Evolutionary conservation across 2,797 vertebrate genomes (phyloP).

Genomic region (Pseudomugil gertrudae): DNA sequence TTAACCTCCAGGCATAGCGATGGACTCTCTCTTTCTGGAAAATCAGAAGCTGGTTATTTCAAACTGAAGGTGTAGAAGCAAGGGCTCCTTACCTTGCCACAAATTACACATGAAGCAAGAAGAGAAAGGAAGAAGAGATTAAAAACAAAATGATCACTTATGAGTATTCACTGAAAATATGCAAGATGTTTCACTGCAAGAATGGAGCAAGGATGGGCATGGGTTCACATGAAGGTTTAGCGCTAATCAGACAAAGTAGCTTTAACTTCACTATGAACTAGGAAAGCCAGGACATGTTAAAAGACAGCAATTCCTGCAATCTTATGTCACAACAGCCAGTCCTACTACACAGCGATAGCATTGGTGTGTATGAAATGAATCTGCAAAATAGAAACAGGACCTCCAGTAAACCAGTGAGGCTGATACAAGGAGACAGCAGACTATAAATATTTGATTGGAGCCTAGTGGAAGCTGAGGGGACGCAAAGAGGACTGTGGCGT

Average conservation of each 20-base stretch:
- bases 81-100: constrained; percentile 82
- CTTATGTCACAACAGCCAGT: background rate
- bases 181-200: constrained; percentile 62
- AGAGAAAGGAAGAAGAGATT: constrained; percentile 79
- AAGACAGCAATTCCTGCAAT: background rate
- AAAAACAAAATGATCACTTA: constrained; percentile 58
- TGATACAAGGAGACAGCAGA: constrained; percentile 61
- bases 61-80: constrained; percentile 51
- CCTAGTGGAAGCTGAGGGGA: constrained; percentile 63
- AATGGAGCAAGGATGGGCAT: constrained; percentile 60
- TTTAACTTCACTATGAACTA: constrained; percentile 1
- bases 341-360: constrained; percentile 7
- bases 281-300: background rate
- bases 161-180: constrained; percentile 24
- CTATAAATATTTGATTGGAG: constrained; percentile 80
- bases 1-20: constrained; percentile 16
- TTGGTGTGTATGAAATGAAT: constrained; percentile 34
- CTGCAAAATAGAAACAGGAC: constrained; percentile 24
- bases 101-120: constrained; percentile 82
- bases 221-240: constrained; percentile 21
- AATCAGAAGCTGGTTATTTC: constrained; percentile 44
- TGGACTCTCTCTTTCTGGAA: constrained; percentile 27
- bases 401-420: constrained; percentile 42
- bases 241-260: background rate
- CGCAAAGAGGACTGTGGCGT: constrained; percentile 55